Percentiles rank a stretch among this genome's conserved stretches.
Conservation (phyloP, 92 coral and sea anemone genomes). For the Zoanthus sansibaricus region DNA sequence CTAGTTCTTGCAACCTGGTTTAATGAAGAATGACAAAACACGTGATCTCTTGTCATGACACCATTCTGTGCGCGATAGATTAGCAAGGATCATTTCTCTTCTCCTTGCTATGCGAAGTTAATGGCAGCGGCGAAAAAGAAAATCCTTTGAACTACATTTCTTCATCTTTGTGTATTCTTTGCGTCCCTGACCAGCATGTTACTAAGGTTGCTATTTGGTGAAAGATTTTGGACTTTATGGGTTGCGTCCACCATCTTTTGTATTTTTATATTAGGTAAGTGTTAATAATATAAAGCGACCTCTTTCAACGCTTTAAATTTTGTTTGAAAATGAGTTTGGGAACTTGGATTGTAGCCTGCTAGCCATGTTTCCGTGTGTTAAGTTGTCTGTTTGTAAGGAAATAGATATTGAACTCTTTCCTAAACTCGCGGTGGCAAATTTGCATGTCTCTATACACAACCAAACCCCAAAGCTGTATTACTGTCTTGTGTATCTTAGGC, state of each 20-base stretch:
- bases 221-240: constrained; percentile 7
- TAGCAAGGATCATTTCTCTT: constrained; percentile 1
- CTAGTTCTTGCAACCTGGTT: constrained; percentile 19
- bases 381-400: background rate
- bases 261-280: constrained; percentile 41
- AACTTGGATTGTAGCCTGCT: background rate
- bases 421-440: background rate
- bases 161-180: constrained; percentile 9
- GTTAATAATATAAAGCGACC: background rate
- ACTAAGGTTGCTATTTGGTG: background rate
- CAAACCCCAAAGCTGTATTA: background rate
- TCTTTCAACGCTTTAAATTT: background rate
- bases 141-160: constrained; percentile 9
- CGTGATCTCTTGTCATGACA: constrained; percentile 50
- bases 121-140: background rate
- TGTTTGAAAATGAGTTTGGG: background rate
- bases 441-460: constrained; percentile 14
- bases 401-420: background rate
- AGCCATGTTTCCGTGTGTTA: background rate
- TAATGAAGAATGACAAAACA: constrained; percentile 52
- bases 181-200: constrained; percentile 5
- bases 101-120: background rate
- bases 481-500: background rate
- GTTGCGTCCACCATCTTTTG: background rate
- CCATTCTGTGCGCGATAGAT: constrained; percentile 37